phyloP scores from a whole-genome alignment of 2,113 vertebrate genomes.

The Pimephales promelas region DNA sequence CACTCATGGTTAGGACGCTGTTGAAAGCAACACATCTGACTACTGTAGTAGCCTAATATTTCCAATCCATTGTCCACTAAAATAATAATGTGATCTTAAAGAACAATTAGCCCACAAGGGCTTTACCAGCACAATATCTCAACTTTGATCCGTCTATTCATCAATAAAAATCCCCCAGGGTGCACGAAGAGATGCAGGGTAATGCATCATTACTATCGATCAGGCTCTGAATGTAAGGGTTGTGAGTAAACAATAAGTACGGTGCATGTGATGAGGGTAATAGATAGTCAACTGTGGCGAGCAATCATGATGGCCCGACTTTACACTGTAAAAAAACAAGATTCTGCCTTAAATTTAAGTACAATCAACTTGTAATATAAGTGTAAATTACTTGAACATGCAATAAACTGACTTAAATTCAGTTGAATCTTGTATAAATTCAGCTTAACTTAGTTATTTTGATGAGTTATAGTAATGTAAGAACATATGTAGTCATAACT shows the following conservation, averaged over 20 bases:
- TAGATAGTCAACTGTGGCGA: not conserved
- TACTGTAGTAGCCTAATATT: not conserved
- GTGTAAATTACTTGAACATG: no score
- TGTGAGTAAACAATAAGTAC: slow-evolving; percentile 15
- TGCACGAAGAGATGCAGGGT: not conserved
- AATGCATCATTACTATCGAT: slow-evolving; percentile 30
- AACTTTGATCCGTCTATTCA: slow-evolving; percentile 27
- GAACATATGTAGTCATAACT: no score
- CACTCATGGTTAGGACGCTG: not conserved
- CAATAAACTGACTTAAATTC: no score
- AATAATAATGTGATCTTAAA: not conserved
- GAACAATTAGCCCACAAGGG: not conserved
- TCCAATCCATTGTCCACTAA: slow-evolving; percentile 10
- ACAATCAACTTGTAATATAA: no score
- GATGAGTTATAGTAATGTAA: no score
- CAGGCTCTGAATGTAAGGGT: slow-evolving; percentile 14
- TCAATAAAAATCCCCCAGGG: slow-evolving; percentile 37
- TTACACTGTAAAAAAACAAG: no score
- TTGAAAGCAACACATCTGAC: not conserved
- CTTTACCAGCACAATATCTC: not conserved
- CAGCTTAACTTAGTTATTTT: no score
- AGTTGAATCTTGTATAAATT: no score
- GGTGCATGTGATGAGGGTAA: not conserved
- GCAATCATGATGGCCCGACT: slow-evolving; percentile 1
- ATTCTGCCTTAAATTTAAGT: no score